Evolutionary conservation across 2,888 invertebrate species (phyloP).

Genomic region (Diplazon laetatorius): DNA sequence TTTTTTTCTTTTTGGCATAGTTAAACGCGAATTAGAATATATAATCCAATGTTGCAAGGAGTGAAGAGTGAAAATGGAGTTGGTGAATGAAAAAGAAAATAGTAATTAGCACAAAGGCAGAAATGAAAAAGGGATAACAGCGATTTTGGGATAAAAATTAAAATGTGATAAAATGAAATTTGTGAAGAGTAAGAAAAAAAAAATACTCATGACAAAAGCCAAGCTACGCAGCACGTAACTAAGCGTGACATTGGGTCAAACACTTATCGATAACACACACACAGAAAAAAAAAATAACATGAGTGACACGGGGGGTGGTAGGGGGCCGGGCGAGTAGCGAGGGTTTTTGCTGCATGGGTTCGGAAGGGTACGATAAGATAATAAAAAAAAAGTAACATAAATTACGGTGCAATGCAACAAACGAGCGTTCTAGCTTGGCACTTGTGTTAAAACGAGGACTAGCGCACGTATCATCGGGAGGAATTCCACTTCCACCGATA

Average conservation of each 20-base stretch:
- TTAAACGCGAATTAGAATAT: too few species aligned
- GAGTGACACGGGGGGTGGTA: slow-evolving; percentile 23
- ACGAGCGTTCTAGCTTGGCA: slow-evolving; percentile 29
- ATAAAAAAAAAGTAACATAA: slow-evolving; percentile 25
- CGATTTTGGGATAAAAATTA: slow-evolving; percentile 29
- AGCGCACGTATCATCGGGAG: slow-evolving; percentile 54
- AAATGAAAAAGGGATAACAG: slow-evolving; percentile 35
- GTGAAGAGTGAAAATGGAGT: background rate
- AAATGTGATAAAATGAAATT: slow-evolving; percentile 39
- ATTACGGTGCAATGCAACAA: slow-evolving; percentile 46
- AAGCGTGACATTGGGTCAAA: slow-evolving; percentile 63
- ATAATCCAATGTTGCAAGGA: slow-evolving; percentile 1
- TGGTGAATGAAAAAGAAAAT: slow-evolving; percentile 16
- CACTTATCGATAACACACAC: slow-evolving; percentile 50
- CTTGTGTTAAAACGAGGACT: slow-evolving; percentile 44
- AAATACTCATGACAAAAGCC: slow-evolving; percentile 39
- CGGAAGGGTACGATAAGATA: slow-evolving; percentile 16
- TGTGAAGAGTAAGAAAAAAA: slow-evolving; percentile 35
- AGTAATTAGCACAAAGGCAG: slow-evolving; percentile 35
- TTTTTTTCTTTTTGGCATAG: too few species aligned
- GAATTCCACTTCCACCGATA: slow-evolving; percentile 26
- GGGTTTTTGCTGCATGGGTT: slow-evolving; percentile 22
- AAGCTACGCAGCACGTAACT: slow-evolving; percentile 65
- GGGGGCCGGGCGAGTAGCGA: slow-evolving; percentile 26
- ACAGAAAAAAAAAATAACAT: slow-evolving; percentile 49